These are phyloP conservation scores for Suricata suricatta DNA, from an alignment of 2,113 vertebrate genomes.

Conservation along the genomic window DNA sequence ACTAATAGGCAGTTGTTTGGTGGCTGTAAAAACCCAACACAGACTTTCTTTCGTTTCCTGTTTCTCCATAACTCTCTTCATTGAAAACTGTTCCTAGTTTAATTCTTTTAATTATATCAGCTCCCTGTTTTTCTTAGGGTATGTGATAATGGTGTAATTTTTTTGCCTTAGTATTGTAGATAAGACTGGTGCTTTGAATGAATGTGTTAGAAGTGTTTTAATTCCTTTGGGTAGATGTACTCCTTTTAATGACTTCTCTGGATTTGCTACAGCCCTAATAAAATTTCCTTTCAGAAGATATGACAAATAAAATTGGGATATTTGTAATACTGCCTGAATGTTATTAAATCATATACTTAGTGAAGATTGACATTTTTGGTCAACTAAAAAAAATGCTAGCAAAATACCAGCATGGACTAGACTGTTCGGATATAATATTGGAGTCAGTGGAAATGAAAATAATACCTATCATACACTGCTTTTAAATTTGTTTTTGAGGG, in stretches of 20 bases:
- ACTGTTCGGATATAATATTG: background rate
- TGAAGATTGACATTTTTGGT: conserved; percentile 15
- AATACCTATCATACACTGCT: background rate
- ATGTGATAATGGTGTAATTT: conserved; percentile 59
- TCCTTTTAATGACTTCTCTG: conserved; percentile 64
- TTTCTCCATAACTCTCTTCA: conserved; percentile 37
- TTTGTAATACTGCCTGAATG: conserved; percentile 38
- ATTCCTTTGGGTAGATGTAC: conserved; percentile 28
- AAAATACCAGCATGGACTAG: background rate
- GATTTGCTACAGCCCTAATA: conserved; percentile 49
- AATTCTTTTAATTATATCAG: conserved; percentile 56
- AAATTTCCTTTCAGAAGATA: conserved; percentile 45
- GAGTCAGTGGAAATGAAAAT: conserved; percentile 20
- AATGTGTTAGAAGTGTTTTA: conserved; percentile 55
- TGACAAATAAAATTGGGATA: background rate
- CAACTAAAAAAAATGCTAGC: conserved; percentile 17
- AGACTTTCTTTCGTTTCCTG: background rate
- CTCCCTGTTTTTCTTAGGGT: conserved; percentile 23
- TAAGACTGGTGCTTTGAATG: conserved; percentile 59
- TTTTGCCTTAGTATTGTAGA: conserved; percentile 39
- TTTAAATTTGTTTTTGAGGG: background rate
- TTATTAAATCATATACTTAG: background rate
- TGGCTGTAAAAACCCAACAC: conserved; percentile 9
- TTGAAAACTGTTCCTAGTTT: conserved; percentile 31
- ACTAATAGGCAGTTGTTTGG: conserved; percentile 2